phyloP scores from a whole-genome alignment of 2,797 vertebrate genomes.

The Petrocephalus sullivani region DNA sequence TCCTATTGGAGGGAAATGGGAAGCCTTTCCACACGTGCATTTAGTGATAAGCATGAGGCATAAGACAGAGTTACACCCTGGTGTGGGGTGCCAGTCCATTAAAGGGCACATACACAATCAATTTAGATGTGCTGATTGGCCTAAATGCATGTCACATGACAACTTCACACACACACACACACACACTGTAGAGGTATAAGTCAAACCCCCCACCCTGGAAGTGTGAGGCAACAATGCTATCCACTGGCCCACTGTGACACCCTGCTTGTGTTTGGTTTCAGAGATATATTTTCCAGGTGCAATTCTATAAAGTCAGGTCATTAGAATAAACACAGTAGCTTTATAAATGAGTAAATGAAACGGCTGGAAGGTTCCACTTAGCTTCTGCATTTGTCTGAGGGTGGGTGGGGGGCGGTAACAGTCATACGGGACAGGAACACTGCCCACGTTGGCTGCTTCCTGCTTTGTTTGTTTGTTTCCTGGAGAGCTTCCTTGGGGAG shows the following conservation, averaged over 20 bases:
- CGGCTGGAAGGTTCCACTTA: background rate
- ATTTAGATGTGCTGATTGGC: background rate
- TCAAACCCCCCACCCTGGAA: background rate
- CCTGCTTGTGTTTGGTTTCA: background rate
- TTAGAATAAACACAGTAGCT: background rate
- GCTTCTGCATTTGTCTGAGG: background rate
- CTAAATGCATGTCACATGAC: background rate
- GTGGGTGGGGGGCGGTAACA: background rate
- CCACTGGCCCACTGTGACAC: background rate
- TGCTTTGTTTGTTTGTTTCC: conserved; percentile 16
- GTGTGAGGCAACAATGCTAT: background rate
- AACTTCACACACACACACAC: background rate
- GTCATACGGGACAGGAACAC: background rate
- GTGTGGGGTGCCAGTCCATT: background rate
- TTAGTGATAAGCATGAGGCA: background rate
- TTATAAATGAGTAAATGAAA: background rate
- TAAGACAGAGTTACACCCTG: background rate
- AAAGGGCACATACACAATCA: background rate
- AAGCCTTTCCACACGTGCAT: background rate
- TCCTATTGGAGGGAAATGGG: background rate
- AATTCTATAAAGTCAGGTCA: background rate
- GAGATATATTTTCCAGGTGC: background rate
- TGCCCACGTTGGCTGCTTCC: background rate
- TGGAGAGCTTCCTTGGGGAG: conserved; percentile 6
- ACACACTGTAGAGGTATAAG: background rate